These are phyloP conservation scores for Astropecten irregularis DNA, from an alignment of 53 echinoderm and acorn worm genomes.

Conservation along the genomic window DNA sequence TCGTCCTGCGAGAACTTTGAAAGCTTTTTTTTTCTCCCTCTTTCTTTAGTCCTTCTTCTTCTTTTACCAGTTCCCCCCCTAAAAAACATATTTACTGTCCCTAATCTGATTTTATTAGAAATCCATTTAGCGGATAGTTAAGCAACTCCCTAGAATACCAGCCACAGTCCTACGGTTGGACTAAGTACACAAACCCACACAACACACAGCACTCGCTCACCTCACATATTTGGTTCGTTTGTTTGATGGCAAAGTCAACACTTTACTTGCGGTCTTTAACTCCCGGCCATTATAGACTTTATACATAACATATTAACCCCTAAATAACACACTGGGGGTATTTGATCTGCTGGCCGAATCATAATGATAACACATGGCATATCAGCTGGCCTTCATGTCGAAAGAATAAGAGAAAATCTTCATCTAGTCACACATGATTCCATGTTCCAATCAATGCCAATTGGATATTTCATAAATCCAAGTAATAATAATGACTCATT, in stretches of 20 bases:
- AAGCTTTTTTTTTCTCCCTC: background rate
- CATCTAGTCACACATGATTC: too few relatives aligned
- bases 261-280: too few relatives aligned
- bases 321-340: background rate
- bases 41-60: background rate
- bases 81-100: conserved; percentile 6
- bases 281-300: conserved; percentile 76
- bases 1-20: conserved; percentile 1
- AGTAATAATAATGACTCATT: too few relatives aligned
- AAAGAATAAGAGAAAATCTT: too few relatives aligned
- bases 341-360: conserved; percentile 57
- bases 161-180: background rate
- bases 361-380: conserved; percentile 13
- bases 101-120: conserved; percentile 27
- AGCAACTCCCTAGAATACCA: background rate
- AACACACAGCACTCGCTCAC: too few relatives aligned
- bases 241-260: conserved; percentile 7
- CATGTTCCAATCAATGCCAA: too few relatives aligned
- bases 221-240: background rate
- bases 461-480: too few relatives aligned
- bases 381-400: conserved; percentile 7
- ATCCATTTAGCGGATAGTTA: conserved; percentile 35
- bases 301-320: conserved; percentile 73
- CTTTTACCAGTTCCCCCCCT: too few relatives aligned
- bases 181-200: conserved; percentile 3